Percentiles rank a stretch among this genome's conserved stretches.
phyloP scores from a whole-genome alignment of 1,140 invertebrate species.

The Drosophila willistoni region DNA sequence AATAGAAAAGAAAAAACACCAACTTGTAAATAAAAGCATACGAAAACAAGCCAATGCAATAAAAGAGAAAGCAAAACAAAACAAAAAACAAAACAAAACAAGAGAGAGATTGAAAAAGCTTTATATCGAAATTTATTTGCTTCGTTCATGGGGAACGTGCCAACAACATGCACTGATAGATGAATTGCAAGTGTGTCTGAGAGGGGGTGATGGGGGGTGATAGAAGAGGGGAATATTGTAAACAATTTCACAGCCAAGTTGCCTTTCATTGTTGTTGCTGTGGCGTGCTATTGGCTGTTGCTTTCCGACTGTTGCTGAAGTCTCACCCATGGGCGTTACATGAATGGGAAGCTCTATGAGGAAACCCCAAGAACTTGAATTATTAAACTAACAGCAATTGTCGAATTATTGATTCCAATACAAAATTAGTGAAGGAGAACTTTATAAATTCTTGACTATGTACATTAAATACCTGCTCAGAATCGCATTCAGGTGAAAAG shows the following conservation, averaged over 20 bases:
- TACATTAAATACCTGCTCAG: no score
- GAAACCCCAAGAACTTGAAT: no score
- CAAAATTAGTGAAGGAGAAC: no score
- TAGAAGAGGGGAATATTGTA: not conserved
- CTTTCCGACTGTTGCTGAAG: not conserved
- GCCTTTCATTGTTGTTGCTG: constrained; percentile 9
- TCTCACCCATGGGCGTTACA: no score
- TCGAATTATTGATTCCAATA: no score
- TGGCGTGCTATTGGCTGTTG: constrained; percentile 23
- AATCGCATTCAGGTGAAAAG: no score
- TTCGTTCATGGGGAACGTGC: constrained; percentile 34
- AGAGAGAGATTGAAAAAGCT: constrained; percentile 51
- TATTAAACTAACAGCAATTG: no score
- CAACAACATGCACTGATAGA: constrained; percentile 50
- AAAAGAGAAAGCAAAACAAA: constrained; percentile 13
- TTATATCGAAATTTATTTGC: constrained; percentile 39
- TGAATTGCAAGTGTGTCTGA: constrained; percentile 20
- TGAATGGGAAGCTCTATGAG: no score
- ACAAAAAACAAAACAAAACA: constrained; percentile 31
- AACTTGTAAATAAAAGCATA: not conserved
- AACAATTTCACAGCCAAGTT: not conserved
- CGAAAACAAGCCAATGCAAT: not conserved
- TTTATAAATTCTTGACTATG: no score
- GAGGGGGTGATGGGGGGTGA: not conserved
- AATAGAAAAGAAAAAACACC: not conserved